These are phyloP conservation scores for Sinotaia quadrata DNA, from an alignment of 2,888 invertebrate species.

Conservation along the genomic window DNA sequence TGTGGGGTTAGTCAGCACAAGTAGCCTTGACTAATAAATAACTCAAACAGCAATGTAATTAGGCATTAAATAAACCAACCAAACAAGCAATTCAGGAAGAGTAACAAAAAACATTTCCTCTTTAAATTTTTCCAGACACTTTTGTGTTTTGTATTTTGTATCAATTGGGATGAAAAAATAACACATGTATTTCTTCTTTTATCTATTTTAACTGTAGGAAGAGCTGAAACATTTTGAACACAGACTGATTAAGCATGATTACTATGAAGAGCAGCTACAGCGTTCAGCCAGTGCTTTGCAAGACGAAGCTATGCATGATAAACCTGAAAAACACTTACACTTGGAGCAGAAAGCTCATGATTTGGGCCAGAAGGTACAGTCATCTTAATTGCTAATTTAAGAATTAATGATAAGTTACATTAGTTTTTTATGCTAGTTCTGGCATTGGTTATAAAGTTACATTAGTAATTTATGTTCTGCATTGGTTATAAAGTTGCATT, in stretches of 20 bases:
- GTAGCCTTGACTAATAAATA: no score
- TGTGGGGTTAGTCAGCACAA: no score
- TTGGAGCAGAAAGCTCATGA: slow-evolving; percentile 47
- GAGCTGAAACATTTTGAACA: slow-evolving; percentile 91
- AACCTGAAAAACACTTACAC: slow-evolving; percentile 45
- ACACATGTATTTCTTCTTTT: background rate
- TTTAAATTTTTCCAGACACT: background rate
- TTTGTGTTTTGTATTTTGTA: background rate
- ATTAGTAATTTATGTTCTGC: no score
- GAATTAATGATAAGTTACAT: no score
- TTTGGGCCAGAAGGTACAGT: slow-evolving; percentile 45
- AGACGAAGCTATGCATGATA: slow-evolving; percentile 52
- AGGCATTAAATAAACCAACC: no score
- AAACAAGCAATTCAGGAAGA: no score
- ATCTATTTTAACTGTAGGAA: slow-evolving; percentile 76
- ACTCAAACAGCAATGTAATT: no score
- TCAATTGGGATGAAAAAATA: background rate
- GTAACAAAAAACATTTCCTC: no score
- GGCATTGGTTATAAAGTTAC: no score
- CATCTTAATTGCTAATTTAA: no score
- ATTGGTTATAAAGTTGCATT: no score
- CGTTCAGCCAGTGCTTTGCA: slow-evolving; percentile 39
- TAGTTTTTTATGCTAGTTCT: no score
- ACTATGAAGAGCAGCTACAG: slow-evolving; percentile 87
- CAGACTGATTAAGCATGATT: slow-evolving; percentile 85